Conservation (phyloP, 2,888 invertebrate species). For the Lottia scabra region DNA sequence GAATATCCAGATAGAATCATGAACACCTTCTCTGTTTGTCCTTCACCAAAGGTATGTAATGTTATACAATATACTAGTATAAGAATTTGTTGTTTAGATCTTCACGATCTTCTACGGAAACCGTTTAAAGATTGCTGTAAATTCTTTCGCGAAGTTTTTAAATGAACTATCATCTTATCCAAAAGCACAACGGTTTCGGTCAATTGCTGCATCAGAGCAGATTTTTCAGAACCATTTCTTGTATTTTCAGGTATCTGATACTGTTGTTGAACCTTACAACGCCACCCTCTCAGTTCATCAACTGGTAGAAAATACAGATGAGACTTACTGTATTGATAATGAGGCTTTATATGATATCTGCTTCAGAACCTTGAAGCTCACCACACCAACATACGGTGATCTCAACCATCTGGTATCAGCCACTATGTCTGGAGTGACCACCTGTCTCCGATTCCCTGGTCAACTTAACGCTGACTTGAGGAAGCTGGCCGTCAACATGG, state of each 20-base stretch:
- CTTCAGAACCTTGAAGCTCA: neutral
- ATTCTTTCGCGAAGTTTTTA: no score
- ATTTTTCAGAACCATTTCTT: neutral
- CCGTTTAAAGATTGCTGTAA: no score
- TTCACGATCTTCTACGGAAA: no score
- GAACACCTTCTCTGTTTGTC: neutral
- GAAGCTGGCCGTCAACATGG: slow-evolving; percentile 1
- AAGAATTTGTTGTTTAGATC: no score
- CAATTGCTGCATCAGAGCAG: no score
- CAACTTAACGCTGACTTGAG: neutral
- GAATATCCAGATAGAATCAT: slow-evolving; percentile 2
- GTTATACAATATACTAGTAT: no score
- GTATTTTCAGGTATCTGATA: neutral
- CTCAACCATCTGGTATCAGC: neutral
- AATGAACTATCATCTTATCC: no score
- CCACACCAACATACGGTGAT: neutral
- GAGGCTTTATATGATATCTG: neutral
- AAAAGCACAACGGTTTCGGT: no score
- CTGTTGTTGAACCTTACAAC: slow-evolving; percentile 1
- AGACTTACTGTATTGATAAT: neutral
- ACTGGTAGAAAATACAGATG: slow-evolving; percentile 1
- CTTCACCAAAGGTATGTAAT: neutral
- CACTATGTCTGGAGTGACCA: neutral
- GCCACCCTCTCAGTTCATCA: slow-evolving; percentile 1
- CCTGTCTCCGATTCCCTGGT: slow-evolving; percentile 2